Conservation (phyloP, 1,140 invertebrate species). For the honey bee (Apis mellifera) region Amel_HAv3.1 CM009946.2:1955001-1955500, state of each 20-base stretch:
- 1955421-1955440: conserved; percentile 51
- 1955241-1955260: background rate
- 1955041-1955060: background rate
- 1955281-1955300: conserved; percentile 9
- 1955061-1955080: background rate
- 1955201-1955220: background rate
- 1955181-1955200: conserved; percentile 9
- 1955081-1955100: background rate
- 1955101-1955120: background rate
- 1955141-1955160: background rate
- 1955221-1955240: background rate
- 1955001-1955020: background rate
- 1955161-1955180: background rate
- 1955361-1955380: conserved; percentile 73
- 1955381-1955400: conserved; percentile 75
- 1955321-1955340: conserved; percentile 66
- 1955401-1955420: conserved; percentile 58
- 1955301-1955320: conserved; percentile 12
- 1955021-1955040: conserved; percentile 13
- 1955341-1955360: too few species aligned
- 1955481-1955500: conserved; percentile 22
- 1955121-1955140: background rate
- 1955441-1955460: conserved; percentile 18
- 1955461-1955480: conserved; percentile 39
- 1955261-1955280: background rate